Percentiles rank a stretch among this genome's conserved stretches.
phyloP scores from a whole-genome alignment of 2,888 invertebrate species.

The Panzeria rudis region DNA sequence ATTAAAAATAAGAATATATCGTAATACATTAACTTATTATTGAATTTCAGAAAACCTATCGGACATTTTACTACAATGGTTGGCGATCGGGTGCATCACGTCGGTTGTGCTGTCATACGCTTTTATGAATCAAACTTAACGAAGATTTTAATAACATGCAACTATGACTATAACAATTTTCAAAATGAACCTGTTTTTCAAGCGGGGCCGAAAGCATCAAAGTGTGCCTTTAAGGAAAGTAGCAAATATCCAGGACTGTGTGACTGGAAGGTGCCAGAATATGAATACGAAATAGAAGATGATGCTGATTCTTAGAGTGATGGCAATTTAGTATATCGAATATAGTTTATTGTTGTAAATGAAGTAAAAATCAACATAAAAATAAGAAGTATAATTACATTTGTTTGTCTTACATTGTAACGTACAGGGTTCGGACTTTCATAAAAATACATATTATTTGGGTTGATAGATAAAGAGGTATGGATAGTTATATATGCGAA shows the following conservation, averaged over 20 bases:
- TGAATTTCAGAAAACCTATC: constrained; percentile 79
- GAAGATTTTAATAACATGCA: constrained; percentile 81
- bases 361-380: background rate
- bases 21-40: too few species aligned
- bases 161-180: constrained; percentile 82
- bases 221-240: constrained; percentile 77
- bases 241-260: constrained; percentile 79
- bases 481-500: too few species aligned
- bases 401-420: background rate
- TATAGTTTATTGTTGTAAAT: background rate
- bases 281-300: constrained; percentile 75
- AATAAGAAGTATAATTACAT: background rate
- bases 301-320: constrained; percentile 76
- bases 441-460: too few species aligned
- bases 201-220: constrained; percentile 78
- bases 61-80: constrained; percentile 82
- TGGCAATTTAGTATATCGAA: constrained; percentile 36
- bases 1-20: too few species aligned
- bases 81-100: constrained; percentile 80
- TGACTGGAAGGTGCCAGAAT: constrained; percentile 78
- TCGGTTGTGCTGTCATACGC: constrained; percentile 81
- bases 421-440: too few species aligned
- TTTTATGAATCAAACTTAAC: constrained; percentile 75
- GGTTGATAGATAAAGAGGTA: too few species aligned
- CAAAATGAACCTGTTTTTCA: constrained; percentile 79